Conservation (phyloP, 2,888 invertebrate genomes). For the Tribolium freemani region DNA sequence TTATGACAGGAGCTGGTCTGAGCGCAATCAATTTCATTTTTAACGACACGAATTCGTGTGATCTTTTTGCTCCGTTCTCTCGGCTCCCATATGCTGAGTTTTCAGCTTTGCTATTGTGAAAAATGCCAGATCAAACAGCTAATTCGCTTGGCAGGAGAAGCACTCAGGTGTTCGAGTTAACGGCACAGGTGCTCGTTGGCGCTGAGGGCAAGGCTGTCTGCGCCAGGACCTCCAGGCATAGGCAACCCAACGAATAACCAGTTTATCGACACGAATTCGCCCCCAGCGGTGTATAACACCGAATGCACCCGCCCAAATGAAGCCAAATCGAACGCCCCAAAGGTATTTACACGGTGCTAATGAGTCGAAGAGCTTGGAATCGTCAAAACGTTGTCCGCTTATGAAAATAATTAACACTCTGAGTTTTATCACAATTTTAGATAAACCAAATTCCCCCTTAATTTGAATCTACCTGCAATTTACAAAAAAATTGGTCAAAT, state of each 20-base stretch:
- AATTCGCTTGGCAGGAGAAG: conserved; percentile 2
- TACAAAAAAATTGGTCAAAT: too few species aligned
- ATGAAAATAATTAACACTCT: too few species aligned
- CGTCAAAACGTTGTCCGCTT: too few species aligned
- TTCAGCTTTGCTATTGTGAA: conserved; percentile 5
- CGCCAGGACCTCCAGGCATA: conserved; percentile 21
- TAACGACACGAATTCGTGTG: not conserved
- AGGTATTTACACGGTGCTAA: conserved; percentile 38
- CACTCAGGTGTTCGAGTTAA: conserved; percentile 40
- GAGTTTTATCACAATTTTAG: too few species aligned
- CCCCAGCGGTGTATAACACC: conserved; percentile 31
- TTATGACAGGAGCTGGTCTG: conserved; percentile 25
- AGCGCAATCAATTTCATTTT: conserved; percentile 14
- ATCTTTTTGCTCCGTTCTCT: not conserved
- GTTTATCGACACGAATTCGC: conserved; percentile 40
- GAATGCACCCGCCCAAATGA: conserved; percentile 25
- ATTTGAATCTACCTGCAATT: too few species aligned
- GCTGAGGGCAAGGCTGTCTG: conserved; percentile 54
- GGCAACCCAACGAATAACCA: conserved; percentile 31
- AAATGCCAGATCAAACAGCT: conserved; percentile 4
- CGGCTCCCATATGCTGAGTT: conserved; percentile 5
- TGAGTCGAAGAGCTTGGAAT: conserved; percentile 1
- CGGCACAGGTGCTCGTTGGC: conserved; percentile 51
- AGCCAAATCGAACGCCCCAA: conserved; percentile 17
- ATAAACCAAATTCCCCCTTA: too few species aligned